Evolutionary conservation across 2,113 vertebrate genomes (phyloP).

Genomic region (Girardinichthys multiradiatus): DNA sequence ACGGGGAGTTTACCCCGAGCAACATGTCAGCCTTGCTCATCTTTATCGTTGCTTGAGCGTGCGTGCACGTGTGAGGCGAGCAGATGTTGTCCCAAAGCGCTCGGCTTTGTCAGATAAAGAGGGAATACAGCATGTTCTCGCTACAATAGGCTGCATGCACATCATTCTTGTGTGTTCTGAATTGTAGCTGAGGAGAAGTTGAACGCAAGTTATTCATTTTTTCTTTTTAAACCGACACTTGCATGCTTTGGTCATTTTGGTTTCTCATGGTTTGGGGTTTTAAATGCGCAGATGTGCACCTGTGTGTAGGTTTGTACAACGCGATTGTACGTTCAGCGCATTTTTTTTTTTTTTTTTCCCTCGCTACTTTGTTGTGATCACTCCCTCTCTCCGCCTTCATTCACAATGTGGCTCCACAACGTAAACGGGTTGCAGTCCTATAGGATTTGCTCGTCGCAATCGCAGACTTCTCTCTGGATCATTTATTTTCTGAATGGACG

Average conservation of each 20-base stretch:
- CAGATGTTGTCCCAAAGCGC: constrained; percentile 70
- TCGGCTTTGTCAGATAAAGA: constrained; percentile 61
- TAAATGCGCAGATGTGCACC: neutral
- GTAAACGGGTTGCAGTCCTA: constrained; percentile 53
- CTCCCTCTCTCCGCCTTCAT: constrained; percentile 46
- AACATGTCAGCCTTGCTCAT: constrained; percentile 60
- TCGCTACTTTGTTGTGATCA: constrained; percentile 27
- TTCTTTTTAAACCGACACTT: neutral
- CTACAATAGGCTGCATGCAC: neutral
- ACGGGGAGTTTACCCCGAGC: constrained; percentile 47
- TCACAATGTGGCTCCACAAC: constrained; percentile 47
- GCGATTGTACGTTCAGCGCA: constrained; percentile 17
- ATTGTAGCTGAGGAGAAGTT: constrained; percentile 8
- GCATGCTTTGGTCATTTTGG: neutral
- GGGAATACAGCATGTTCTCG: constrained; percentile 56
- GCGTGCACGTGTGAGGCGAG: constrained; percentile 42
- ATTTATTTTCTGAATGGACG: constrained; percentile 65
- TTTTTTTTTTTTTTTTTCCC: constrained; percentile 1
- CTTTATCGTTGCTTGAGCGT: constrained; percentile 26
- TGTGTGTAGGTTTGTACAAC: constrained; percentile 21
- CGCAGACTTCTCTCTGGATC: constrained; percentile 29
- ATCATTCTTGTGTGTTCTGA: constrained; percentile 10
- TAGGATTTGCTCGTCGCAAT: constrained; percentile 51
- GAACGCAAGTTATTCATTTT: neutral
- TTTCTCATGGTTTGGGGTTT: too few relatives aligned